Percentiles rank a stretch among this genome's conserved stretches.
Evolutionary conservation across 2,888 invertebrate genomes (phyloP).

Genomic region (Molorchus minor): DNA sequence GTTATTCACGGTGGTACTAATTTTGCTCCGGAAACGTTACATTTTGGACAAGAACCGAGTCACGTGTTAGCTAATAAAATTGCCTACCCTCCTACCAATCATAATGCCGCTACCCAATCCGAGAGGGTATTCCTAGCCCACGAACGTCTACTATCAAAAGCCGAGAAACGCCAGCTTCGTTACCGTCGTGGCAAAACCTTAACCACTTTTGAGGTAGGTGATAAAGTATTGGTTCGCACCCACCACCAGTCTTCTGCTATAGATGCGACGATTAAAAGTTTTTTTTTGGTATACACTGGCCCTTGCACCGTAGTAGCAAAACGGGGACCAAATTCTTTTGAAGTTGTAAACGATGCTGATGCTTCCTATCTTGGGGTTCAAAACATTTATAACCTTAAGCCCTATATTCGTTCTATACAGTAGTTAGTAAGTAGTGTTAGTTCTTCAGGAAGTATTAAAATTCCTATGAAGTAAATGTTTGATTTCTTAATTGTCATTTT

Average conservation of each 20-base stretch:
- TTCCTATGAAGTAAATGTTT: too few relatives aligned
- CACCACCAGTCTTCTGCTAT: slow-evolving; percentile 7
- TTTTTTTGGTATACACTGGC: not conserved
- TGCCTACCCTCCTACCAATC: too few relatives aligned
- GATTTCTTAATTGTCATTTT: too few relatives aligned
- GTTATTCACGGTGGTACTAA: not conserved
- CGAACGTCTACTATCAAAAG: not conserved
- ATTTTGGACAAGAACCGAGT: not conserved
- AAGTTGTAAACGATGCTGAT: too few relatives aligned
- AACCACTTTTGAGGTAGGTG: not conserved
- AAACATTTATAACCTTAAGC: too few relatives aligned
- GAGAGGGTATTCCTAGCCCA: too few relatives aligned
- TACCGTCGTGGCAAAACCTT: not conserved
- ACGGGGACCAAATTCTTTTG: not conserved
- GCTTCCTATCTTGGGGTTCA: too few relatives aligned
- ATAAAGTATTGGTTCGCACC: slow-evolving; percentile 2
- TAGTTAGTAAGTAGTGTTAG: too few relatives aligned
- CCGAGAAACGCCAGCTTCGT: not conserved
- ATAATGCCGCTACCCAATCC: too few relatives aligned
- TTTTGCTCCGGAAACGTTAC: not conserved
- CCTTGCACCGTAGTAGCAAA: not conserved
- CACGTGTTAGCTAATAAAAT: not conserved
- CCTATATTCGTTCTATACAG: too few relatives aligned
- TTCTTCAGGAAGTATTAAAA: too few relatives aligned
- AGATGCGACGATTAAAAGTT: slow-evolving; percentile 1